Conservation (phyloP, 2,888 invertebrate species). For the Drosophila meridionalis region DNA sequence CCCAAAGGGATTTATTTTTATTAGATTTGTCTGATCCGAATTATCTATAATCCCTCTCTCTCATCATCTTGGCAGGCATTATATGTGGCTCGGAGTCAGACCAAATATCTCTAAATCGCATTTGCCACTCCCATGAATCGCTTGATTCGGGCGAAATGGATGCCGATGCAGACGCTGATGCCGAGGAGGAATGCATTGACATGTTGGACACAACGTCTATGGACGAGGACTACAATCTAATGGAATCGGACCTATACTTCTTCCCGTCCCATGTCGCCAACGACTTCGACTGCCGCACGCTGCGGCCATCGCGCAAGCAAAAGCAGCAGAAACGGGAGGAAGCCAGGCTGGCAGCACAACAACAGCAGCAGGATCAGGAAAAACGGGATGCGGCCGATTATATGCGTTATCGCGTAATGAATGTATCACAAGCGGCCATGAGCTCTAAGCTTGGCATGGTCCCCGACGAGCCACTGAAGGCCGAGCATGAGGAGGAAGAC, state of each 20-base stretch:
- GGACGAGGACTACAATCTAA: constrained; percentile 84
- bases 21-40: not conserved
- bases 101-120: constrained; percentile 84
- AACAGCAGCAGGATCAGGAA: constrained; percentile 45
- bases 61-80: constrained; percentile 83
- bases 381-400: constrained; percentile 59
- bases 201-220: constrained; percentile 85
- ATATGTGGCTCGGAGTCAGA: constrained; percentile 86
- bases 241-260: constrained; percentile 84
- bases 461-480: constrained; percentile 47
- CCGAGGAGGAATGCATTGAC: constrained; percentile 87
- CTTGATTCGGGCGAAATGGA: constrained; percentile 89
- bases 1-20: not conserved
- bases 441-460: constrained; percentile 61
- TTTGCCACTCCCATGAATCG: constrained; percentile 89
- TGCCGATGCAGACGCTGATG: constrained; percentile 86
- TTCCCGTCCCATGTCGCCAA: constrained; percentile 70
- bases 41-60: constrained; percentile 5
- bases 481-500: constrained; percentile 20
- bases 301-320: constrained; percentile 82
- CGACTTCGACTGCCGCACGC: constrained; percentile 83
- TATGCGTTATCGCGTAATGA: constrained; percentile 79
- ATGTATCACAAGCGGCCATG: constrained; percentile 80
- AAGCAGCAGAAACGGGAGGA: constrained; percentile 68
- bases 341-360: constrained; percentile 40